Percentiles rank a stretch among this genome's conserved stretches.
phyloP scores from a whole-genome alignment of 2,888 invertebrate species.

The Acanthosepion pharaonis region DNA sequence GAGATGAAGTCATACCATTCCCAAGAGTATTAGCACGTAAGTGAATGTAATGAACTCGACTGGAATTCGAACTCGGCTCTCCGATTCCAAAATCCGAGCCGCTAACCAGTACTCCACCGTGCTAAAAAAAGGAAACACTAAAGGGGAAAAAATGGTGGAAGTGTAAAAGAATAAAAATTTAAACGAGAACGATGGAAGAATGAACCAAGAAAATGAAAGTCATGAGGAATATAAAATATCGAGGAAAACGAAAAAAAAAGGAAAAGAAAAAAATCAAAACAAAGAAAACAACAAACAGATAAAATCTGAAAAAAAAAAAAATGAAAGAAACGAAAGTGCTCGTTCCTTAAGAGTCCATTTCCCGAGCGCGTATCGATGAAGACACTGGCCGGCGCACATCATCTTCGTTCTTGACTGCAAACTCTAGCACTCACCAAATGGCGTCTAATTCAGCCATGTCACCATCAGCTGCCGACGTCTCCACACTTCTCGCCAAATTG shows the following conservation, averaged over 20 bases:
- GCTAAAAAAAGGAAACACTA: no score
- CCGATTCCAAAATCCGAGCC: no score
- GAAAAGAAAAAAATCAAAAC: not conserved
- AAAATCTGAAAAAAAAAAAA: not conserved
- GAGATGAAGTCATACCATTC: no score
- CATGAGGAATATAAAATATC: not conserved
- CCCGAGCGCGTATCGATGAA: not conserved
- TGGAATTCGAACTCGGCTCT: no score
- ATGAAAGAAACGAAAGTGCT: not conserved
- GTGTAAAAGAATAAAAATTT: no score
- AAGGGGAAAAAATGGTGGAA: no score
- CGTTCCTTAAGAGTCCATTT: not conserved
- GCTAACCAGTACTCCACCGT: no score
- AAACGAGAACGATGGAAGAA: no score
- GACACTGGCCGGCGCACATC: not conserved
- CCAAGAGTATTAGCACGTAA: no score
- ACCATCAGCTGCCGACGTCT: conserved; percentile 21
- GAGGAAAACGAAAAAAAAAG: not conserved
- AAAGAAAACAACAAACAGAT: not conserved
- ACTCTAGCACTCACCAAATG: not conserved
- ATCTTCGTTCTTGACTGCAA: conserved; percentile 16
- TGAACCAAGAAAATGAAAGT: not conserved
- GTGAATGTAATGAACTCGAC: no score
- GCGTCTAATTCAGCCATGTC: conserved; percentile 8
- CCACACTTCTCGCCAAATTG: not conserved